Evolutionary conservation across 2,113 vertebrate species (phyloP), one percentile per base, ranked within the genome.

Genomic region (Podarcis raffonei): DNA sequence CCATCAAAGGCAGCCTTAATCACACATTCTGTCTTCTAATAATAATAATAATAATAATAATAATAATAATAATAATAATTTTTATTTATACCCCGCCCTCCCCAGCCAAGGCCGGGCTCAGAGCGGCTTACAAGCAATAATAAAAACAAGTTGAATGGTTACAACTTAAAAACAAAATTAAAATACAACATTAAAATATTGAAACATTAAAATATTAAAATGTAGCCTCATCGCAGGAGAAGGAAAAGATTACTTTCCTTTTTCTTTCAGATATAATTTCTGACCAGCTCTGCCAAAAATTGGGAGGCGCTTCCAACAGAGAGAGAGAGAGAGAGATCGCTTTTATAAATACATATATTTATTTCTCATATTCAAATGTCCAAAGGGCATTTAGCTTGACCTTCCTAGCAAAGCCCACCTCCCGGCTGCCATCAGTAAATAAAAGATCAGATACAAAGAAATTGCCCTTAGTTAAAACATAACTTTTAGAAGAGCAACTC

Each of bases 1-100:
- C 65, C 69, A 32, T 80, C 78, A 0, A 5, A 6, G 0, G 3
- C 18, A 0, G 30, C 53, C 15, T 27, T 0, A 42, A 32, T 25
- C 37, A 1, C 0, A 0, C 2, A 5, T 74, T 22, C 0, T 9
- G 62, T 39, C 12, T 82, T 76, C 0, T 59, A 2, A 37, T 37
- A 37, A 37, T 37, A 37, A 37, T 37, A 37, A 37, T 37, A 37
- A 37, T 37, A 37, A 37, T 37, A 37, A 37, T 37, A 37, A 37
- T 37, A 37, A 37, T 37, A 37, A 37, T 37, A 37, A 37, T 37
- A 37, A 37, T 37, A 37, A 37, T 2, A 37, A 37, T 37, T 37
- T 37, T 37, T 37, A 37, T 37, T 37, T 37, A 37, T 37, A 37
- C 37, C 37, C 37, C 37, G 37, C 37, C 37, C 37, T 37, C 37